Evolutionary conservation across 2,888 invertebrate species (phyloP), one percentile per base, ranked within the genome.

Genomic region (Erynnis tages): DNA sequence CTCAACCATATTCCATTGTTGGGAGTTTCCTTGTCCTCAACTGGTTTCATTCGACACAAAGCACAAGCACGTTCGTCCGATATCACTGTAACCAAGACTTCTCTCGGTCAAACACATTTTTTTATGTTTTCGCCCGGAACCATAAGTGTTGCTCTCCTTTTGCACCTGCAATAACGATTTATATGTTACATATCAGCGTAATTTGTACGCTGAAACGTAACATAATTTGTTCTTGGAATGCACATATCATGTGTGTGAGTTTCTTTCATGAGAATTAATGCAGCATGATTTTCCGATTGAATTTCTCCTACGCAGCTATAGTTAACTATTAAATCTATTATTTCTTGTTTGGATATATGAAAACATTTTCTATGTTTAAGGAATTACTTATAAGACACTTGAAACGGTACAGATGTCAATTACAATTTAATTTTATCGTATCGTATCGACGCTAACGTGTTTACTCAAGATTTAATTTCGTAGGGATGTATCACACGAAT

Each of bases 1-100:
- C 77, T 89, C 86, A 89, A 82, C 89, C 89, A 88, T 88, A 89
- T 89, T 89, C 89, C 89, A 89, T 89, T 78, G 86, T 89, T 82
- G 69, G 63, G 69, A 53, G 75, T 74, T 73, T 72, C 56, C 58
- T 67, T 76, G 74, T 75, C 81, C 82, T 87, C 88, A 88, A 87
- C 88, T 88, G 70, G 72, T 78, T 67, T 67, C 61, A 72, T 67
- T 73, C 57, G 61, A 66, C 56, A 50, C 61, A 61, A 62, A 76
- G 73, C 80, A 81, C 82, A 77, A 70, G 76, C 79, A 71, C 84
- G 86, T 87, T 85, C 88, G 85, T 75, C 74, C 70, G 60, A 59
- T 71, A 78, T 75, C 79, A 71, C 73, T 73, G 72, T 67, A 71
- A 71, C 69, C 67, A 61, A 64, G 63, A 55, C 62, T 71, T 62